These are phyloP conservation scores for Amblyornis subalaris DNA, from an alignment of 2,113 vertebrate genomes.

Conservation along the genomic window DNA sequence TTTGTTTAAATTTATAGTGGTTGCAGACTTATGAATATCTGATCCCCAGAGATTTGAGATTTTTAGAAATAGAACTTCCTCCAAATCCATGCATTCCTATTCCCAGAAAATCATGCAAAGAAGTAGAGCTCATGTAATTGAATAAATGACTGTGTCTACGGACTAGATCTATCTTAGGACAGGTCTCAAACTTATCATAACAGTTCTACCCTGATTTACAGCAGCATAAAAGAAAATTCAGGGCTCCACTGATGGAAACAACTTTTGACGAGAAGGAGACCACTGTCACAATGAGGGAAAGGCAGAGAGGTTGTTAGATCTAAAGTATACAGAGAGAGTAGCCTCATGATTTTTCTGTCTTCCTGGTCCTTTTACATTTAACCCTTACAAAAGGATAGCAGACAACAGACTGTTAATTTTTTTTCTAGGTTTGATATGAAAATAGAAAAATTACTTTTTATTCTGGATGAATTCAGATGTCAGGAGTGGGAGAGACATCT, in stretches of 20 bases:
- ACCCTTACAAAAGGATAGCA: background rate
- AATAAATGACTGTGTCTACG: slow-evolving; percentile 9
- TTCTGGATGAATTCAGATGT: background rate
- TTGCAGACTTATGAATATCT: slow-evolving; percentile 15
- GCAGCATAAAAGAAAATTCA: background rate
- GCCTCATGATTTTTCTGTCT: background rate
- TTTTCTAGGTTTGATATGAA: background rate
- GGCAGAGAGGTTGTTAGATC: background rate
- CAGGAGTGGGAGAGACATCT: background rate
- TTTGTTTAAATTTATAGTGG: background rate
- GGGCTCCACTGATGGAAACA: background rate
- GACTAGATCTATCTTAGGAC: slow-evolving; percentile 2
- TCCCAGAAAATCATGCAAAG: slow-evolving; percentile 39
- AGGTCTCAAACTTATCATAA: slow-evolving; percentile 28
- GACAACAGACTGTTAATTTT: background rate
- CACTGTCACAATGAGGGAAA: background rate
- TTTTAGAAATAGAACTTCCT: slow-evolving; percentile 23
- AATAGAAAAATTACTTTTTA: background rate
- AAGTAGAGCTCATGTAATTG: slow-evolving; percentile 16
- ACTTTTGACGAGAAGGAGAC: background rate
- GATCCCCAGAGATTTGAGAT: slow-evolving; percentile 11
- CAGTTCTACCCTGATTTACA: background rate
- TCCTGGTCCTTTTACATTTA: background rate
- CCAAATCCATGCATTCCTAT: slow-evolving; percentile 16
- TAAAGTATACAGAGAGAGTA: background rate